Evolutionary conservation across 2,888 invertebrate species (phyloP), one percentile per base, ranked within the genome.

Genomic region (Agrochola lota): DNA sequence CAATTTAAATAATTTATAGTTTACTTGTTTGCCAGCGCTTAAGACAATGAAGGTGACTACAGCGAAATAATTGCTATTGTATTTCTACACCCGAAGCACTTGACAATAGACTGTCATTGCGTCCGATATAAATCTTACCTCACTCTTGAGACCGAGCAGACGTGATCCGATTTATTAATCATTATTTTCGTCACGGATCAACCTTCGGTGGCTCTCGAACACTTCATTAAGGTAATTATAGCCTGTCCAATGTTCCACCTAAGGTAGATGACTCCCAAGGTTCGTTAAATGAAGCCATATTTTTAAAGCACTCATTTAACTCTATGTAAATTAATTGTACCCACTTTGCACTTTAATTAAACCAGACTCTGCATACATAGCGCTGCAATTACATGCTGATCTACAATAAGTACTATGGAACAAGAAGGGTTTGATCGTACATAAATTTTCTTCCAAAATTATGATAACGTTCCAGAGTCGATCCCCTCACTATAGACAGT

Each of bases 401-500:
- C 40, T 85, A 46, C 76, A 81, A 69, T 71, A 55, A 74, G 30
- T 85, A 26, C 30, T 46, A 35, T 63, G 49, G 26, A 71, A 15
- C 20, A 57, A 63, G 40, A 74, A 71, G 26, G 55, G 46, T 77
- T 7, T 0, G 4, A 55, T 77, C 30, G 30, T 17, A 23, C 43
- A 71, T 78, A 52, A 9, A 15, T 70, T 69, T 74, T 80, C 73
- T 75, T 74, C 78, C 62, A 71, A 84, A 86, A 85, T 84, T 79
- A 85, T 85, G 79, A 70, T 83, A 90, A 90, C 89, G 85, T 88
- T 91, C 87, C 79, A 87, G 87, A 83, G 89, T 83, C 82, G 80
- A 85, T 92, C 95, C 93, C 96, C 87, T 93, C 96, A 94, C 96
- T 96, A 96, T 91, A 92, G 94, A 92, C 94, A 94, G 95, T 96